phyloP scores from a whole-genome alignment of 2,888 invertebrate genomes.

The Operophtera brumata region DNA sequence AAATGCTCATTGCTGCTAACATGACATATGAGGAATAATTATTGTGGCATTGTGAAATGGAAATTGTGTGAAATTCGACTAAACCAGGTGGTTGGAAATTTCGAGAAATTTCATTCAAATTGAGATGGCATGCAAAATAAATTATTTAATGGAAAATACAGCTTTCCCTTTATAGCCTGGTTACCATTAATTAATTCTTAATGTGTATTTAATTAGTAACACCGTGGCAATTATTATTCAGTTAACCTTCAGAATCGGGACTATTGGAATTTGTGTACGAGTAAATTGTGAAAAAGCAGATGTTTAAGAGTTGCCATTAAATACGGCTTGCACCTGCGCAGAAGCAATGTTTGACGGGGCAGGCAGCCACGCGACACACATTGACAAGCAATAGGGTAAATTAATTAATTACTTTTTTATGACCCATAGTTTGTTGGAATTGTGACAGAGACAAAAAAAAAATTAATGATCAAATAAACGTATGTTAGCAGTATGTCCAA shows the following conservation, averaged over 20 bases:
- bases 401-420: conserved; percentile 18
- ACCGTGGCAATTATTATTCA: conserved; percentile 11
- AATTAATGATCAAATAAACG: conserved; percentile 22
- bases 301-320: conserved; percentile 66
- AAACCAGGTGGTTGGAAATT: conserved; percentile 23
- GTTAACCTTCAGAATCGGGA: conserved; percentile 43
- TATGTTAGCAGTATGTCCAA: conserved; percentile 23
- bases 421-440: background rate
- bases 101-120: conserved; percentile 1
- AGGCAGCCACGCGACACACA: conserved; percentile 39
- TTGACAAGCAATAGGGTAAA: conserved; percentile 31
- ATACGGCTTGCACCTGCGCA: conserved; percentile 65
- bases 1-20: conserved; percentile 69
- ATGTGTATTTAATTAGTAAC: conserved; percentile 21
- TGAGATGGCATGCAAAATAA: conserved; percentile 3
- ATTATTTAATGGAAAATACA: background rate
- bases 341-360: conserved; percentile 44
- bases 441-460: conserved; percentile 1
- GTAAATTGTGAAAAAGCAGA: conserved; percentile 75
- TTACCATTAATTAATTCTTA: background rate
- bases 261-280: conserved; percentile 65
- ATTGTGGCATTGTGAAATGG: conserved; percentile 63
- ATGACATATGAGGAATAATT: conserved; percentile 72
- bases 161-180: background rate
- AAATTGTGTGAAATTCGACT: conserved; percentile 45